Base-by-base conservation (phyloP, 1,140 invertebrate genomes). In the Drosophila equinoxialis region DNA sequence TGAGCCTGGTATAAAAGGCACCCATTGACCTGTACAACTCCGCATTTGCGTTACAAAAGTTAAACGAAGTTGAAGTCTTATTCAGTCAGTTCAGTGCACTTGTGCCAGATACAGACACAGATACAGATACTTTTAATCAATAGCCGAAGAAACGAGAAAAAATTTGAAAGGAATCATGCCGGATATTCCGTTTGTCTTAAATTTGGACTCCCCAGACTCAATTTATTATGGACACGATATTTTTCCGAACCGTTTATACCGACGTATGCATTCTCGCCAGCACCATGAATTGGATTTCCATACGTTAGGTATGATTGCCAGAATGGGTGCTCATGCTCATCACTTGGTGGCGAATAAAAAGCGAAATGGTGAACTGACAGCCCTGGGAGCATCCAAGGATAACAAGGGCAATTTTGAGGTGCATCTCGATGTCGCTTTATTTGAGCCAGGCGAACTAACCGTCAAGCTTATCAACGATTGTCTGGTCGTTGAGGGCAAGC, bases 381-480 rank as follows among this genome's bases (percentile, higher is more conserved):
- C 51, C 26, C 39, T 73, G 3, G 71, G 68, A 3, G 92, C 93
- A 3, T 51, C 20, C 17, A 71, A 73, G 42, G 77, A 85, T 45
- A 76, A 81, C 14, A 48, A 71, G 37, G 77, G 77, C 6, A 90
- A 90, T 45, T 93, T 94, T 67, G 93, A 95, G 77, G 93, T 95
- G 42, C 93, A 94, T 65, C 90, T 96, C 57, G 95, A 96, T 79
- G 94, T 96, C 5, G 93, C 95, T 10, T 94, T 96, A 42, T 96
- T 94, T 92, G 93, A 94, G 33, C 96, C 96, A 0, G 95, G 96
- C 62, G 96, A 97, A 92, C 94, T 97, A 17, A 94, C 92, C 14
- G 96, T 97, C 0, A 97, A 96, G 90, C 95, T 95, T 1, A 93
- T 95, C 0, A 95, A 96, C 69, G 94, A 95, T 45, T 93, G 93